Percentiles rank a stretch among this genome's conserved stretches.
These are phyloP conservation scores for Girardinichthys multiradiatus DNA, from an alignment of 2,113 vertebrate genomes.

Conservation along the genomic window DNA sequence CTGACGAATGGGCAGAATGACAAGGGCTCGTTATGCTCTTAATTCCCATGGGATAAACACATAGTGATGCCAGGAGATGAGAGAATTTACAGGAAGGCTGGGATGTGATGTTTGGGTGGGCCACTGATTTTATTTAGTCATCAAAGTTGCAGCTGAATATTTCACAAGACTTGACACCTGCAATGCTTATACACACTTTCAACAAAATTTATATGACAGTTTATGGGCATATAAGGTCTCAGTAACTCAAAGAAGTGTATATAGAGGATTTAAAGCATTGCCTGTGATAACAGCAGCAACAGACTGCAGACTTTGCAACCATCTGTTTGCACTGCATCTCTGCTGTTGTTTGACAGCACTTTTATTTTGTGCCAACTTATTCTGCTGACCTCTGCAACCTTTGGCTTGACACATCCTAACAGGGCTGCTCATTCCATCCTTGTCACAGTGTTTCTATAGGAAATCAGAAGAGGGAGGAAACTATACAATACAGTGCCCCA, in stretches of 20 bases:
- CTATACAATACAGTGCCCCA: no score
- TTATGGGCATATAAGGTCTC: neutral
- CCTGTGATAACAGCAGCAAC: constrained; percentile 10
- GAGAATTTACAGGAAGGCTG: neutral
- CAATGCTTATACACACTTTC: neutral
- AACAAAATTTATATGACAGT: neutral
- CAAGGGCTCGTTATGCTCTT: constrained; percentile 19
- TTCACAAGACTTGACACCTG: neutral
- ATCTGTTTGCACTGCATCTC: constrained; percentile 55
- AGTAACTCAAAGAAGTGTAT: constrained; percentile 7
- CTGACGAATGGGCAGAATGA: constrained; percentile 41
- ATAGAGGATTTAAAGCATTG: constrained; percentile 7
- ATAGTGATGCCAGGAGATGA: constrained; percentile 1
- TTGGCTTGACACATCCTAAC: constrained; percentile 25
- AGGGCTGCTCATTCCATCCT: constrained; percentile 22
- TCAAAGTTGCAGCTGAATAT: neutral
- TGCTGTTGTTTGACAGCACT: constrained; percentile 48
- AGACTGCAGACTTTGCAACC: constrained; percentile 58
- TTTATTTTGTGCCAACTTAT: constrained; percentile 39
- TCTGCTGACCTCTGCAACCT: constrained; percentile 41
- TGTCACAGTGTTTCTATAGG: neutral
- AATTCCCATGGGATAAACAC: constrained; percentile 14
- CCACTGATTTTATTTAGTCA: neutral
- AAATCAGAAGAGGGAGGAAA: neutral
- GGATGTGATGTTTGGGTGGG: neutral